phyloP scores from a whole-genome alignment of 2,797 vertebrate genomes.

The Diglossa cyanea region DNA sequence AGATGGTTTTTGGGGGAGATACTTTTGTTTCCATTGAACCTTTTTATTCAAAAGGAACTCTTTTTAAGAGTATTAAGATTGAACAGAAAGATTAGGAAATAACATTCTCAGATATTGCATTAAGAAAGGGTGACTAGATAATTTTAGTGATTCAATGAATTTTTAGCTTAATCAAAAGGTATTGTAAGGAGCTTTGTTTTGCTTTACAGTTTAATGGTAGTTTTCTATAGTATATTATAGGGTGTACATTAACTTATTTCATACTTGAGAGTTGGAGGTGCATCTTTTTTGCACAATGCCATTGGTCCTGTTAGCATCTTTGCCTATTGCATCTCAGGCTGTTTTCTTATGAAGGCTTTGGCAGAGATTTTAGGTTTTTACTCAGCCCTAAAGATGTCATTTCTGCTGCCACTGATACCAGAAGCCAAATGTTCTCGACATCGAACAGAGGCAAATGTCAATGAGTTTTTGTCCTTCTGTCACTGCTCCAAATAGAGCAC shows the following conservation, averaged over 20 bases:
- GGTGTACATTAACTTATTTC: neutral
- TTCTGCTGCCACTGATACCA: neutral
- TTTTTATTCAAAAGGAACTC: neutral
- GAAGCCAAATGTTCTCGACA: fast-evolving
- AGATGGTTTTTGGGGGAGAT: neutral
- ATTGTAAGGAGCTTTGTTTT: fast-evolving
- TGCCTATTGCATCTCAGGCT: neutral
- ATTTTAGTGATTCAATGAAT: neutral
- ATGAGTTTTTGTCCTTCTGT: neutral
- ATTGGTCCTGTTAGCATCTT: neutral
- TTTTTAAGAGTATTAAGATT: neutral
- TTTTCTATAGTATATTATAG: neutral
- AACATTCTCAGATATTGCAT: neutral
- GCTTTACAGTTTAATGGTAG: neutral
- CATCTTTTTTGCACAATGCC: fast-evolving
- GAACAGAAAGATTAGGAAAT: neutral
- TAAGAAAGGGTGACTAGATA: neutral
- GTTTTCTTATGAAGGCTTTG: neutral
- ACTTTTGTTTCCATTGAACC: neutral
- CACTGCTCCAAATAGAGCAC: neutral
- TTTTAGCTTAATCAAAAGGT: neutral
- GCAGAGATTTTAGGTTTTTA: neutral
- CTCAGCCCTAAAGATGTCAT: neutral
- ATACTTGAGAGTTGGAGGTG: neutral
- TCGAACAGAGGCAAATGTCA: neutral